Conservation (phyloP, 2,888 invertebrate species). For the Agonopterix alstromeriana region DNA sequence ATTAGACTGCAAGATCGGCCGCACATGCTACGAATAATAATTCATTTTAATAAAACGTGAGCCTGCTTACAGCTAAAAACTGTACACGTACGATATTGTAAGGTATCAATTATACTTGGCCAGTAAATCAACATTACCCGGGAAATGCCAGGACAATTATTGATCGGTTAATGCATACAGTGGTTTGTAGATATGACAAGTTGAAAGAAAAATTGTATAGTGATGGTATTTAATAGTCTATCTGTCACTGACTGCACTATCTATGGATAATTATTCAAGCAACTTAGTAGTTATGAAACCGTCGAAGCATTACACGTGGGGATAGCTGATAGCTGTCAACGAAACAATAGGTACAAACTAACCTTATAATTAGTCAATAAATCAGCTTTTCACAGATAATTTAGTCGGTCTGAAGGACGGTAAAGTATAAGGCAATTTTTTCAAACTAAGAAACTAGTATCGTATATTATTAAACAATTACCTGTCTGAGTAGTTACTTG, state of each 20-base stretch:
- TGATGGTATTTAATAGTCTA: no score
- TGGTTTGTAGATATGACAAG: not conserved
- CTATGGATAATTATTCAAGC: no score
- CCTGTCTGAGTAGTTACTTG: conserved; percentile 4
- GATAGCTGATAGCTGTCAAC: no score
- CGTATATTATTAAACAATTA: conserved; percentile 6
- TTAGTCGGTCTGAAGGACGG: no score
- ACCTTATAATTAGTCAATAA: no score
- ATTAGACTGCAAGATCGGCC: conserved; percentile 6
- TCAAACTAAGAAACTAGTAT: not conserved
- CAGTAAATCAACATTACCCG: conserved; percentile 33
- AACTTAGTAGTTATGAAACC: no score
- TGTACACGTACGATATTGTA: conserved; percentile 3
- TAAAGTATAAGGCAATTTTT: no score
- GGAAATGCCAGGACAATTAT: conserved; percentile 44
- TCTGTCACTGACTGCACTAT: no score
- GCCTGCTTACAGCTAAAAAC: conserved; percentile 12
- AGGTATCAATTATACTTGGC: conserved; percentile 29
- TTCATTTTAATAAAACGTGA: conserved; percentile 13
- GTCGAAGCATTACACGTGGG: no score
- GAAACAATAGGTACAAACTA: no score
- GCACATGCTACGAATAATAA: conserved; percentile 12
- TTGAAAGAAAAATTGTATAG: no score
- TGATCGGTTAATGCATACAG: conserved; percentile 23
- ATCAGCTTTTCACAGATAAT: no score